Base-by-base conservation (phyloP, 1,140 invertebrate genomes). In the Tetramorium simillimum region DNA sequence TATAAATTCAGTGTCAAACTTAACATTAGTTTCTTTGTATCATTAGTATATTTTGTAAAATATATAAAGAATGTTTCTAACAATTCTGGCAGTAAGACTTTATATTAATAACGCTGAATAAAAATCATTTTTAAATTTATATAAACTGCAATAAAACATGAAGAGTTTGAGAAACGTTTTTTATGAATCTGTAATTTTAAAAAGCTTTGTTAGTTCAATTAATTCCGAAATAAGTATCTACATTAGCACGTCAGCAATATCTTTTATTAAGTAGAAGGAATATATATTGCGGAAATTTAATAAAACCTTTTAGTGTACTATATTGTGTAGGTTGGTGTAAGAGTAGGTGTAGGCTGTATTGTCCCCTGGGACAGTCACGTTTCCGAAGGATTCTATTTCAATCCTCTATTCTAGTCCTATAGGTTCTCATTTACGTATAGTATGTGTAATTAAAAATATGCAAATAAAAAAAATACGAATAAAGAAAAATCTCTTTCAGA, bases 371-470 rank as follows among this genome's bases (percentile, higher is more conserved):
- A 70, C 33, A 33, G 2, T 33, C 33, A 33, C 33, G 4, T 33
- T 2, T 2, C 28, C 28, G 2, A 33, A 33, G 28, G 28, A 33
- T 33, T 2, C 28, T 33, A 33, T 33, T 33, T 3, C 21, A 40
- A 3, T 1, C n/a, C 7, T 40, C 7, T 40, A 46, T 33, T 56
- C 33, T 53, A 21, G 33, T 33, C 33, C 33, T 69, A 53, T 3
- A 43, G 78, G 78, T 81, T 70, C 63, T 70, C 78, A 81, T 81
- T 69, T 46, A 53, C 7, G 67, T 3, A 77, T 1, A 69, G 0
- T 67, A 67, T 3, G 56, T 69, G 5, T 81, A 56, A 70, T 69
- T n/a, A n/a, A 60, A 53, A 81, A 28, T 69, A 67, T 21, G 18
- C 14, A 28, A 43, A 18, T 24, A n/a, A 43, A 49, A 24, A 16